phyloP scores from a whole-genome alignment of 2,888 invertebrate genomes.

The Vandiemenella viatica region DNA sequence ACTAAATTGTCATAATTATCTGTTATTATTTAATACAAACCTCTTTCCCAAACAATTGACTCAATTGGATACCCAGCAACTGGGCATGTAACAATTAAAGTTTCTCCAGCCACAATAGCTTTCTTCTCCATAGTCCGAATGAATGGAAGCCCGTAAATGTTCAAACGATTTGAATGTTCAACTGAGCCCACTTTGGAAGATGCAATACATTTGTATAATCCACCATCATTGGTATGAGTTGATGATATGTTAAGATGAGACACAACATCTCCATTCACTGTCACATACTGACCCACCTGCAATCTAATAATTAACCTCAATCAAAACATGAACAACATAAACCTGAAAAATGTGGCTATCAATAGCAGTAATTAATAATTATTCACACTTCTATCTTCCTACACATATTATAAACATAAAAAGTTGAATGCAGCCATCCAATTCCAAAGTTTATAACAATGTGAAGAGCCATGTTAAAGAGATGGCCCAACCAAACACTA shows the following conservation, averaged over 20 bases:
- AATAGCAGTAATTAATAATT: constrained; percentile 3
- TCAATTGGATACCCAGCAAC: constrained; percentile 92
- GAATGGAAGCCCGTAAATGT: constrained; percentile 80
- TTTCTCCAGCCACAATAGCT: constrained; percentile 82
- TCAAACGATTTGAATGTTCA: constrained; percentile 71
- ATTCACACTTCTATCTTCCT: neutral
- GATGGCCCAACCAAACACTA: no score
- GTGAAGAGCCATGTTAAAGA: no score
- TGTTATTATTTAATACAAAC: no score
- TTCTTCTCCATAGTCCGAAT: constrained; percentile 86
- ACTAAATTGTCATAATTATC: no score
- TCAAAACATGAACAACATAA: no score
- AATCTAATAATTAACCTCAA: no score
- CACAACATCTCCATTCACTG: constrained; percentile 53
- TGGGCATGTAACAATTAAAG: constrained; percentile 76
- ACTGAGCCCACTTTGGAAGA: constrained; percentile 59
- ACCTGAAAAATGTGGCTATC: no score
- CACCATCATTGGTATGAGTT: constrained; percentile 83
- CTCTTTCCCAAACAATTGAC: constrained; percentile 88
- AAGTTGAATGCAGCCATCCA: no score
- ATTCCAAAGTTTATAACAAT: no score
- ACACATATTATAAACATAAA: no score
- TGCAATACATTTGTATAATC: constrained; percentile 77
- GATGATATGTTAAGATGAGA: constrained; percentile 81
- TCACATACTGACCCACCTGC: constrained; percentile 28